Base-by-base conservation (phyloP, 2,888 invertebrate species). In the Brachypalpus laphriformis region DNA sequence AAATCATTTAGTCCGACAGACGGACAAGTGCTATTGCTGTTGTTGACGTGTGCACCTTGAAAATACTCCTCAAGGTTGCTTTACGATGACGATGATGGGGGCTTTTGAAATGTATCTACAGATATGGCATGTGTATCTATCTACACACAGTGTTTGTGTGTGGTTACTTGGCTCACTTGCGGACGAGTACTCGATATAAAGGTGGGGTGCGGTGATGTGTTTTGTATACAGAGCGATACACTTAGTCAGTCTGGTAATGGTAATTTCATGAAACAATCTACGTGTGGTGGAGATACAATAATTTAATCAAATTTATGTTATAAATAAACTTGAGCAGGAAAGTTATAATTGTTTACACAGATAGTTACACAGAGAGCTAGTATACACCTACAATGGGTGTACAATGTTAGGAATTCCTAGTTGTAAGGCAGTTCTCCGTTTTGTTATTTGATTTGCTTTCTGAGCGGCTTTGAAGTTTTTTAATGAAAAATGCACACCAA, bases 21-120 rank as follows among this genome's bases (percentile, higher is more conserved):
- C 63, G 31, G 57, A 65, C 75, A 31, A 75, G 70, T 75, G 54
- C 54, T 40, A 11, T 9, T 40, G 22, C n/a, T 61, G 45, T 16
- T 57, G 85, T 89, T 89, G 88, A 88, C 87, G 88, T 87, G 87
- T 87, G 87, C 89, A 89, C 90, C 90, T 89, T 90, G 89, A 90
- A 90, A 89, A 89, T 88, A 88, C 87, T 88, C 87, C 88, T 87
- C 90, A 90, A 90, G 90, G 90, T 89, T 90, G 88, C 87, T 63
- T 82, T 45, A 25, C 82, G 37, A 56, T 34, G 51, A 49, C 22
- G 49, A 49, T 49, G 49, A 22, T n/a, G 25, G 76, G 37, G 57
- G 40, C 37, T 59, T 51, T 45, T 45, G 45, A 45, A 56, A 72
- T 57, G 63, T 65, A 76, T 65, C 76, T 76, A 40, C 5, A 74